A percentile compares a stretch with the other conserved stretches of the same genome.
Evolutionary conservation across 2,888 invertebrate species (phyloP).

Genomic region (Dasysyrphus albostriatus): DNA sequence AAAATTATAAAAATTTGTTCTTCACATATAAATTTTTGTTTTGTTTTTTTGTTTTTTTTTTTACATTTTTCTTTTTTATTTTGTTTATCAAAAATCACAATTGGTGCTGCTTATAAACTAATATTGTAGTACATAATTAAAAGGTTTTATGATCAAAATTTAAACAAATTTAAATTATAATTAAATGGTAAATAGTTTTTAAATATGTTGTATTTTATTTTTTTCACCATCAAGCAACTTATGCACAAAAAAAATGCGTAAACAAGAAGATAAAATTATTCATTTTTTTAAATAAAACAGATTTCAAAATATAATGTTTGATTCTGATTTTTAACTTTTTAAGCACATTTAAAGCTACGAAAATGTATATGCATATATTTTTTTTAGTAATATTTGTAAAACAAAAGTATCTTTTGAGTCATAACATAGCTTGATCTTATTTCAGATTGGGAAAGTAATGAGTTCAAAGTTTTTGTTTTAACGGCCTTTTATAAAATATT

Average conservation of each 20-base stretch:
- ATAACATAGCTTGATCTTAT: slow-evolving; percentile 25
- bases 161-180: slow-evolving; percentile 44
- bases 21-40: slow-evolving; percentile 16
- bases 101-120: slow-evolving; percentile 77
- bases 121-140: slow-evolving; percentile 55
- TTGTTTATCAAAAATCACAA: slow-evolving; percentile 77
- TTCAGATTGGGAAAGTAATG: slow-evolving; percentile 22
- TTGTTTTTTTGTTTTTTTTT: slow-evolving; percentile 43
- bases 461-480: not conserved
- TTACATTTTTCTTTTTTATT: slow-evolving; percentile 56
- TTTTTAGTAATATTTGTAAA: slow-evolving; percentile 10
- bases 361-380: slow-evolving; percentile 62
- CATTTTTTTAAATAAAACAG: slow-evolving; percentile 10
- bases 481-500: not conserved
- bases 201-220: slow-evolving; percentile 3
- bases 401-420: slow-evolving; percentile 24
- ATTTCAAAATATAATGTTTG: slow-evolving; percentile 3
- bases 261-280: not conserved
- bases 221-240: slow-evolving; percentile 26
- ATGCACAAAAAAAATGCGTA: slow-evolving; percentile 22
- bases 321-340: slow-evolving; percentile 34
- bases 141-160: slow-evolving; percentile 38
- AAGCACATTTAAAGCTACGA: slow-evolving; percentile 74
- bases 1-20: slow-evolving; percentile 29
- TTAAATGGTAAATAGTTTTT: slow-evolving; percentile 42